These are phyloP conservation scores for Siniperca obscura DNA, from an alignment of 2,797 vertebrate genomes.

Conservation along the genomic window DNA sequence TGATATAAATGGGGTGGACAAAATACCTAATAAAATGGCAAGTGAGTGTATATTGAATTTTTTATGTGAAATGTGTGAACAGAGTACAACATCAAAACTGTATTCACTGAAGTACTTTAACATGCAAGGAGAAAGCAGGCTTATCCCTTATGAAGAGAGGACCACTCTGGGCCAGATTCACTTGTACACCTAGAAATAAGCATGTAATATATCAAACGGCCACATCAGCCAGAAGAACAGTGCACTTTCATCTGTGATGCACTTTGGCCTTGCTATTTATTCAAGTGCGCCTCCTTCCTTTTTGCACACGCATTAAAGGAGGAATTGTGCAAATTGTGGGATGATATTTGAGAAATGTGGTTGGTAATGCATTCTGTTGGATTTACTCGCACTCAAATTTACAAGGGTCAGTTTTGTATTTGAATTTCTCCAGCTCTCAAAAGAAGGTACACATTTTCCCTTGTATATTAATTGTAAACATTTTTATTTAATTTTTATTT, in stretches of 20 bases:
- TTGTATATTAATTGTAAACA: background rate
- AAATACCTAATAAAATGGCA: background rate
- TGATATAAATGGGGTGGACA: background rate
- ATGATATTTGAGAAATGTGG: slow-evolving; percentile 19
- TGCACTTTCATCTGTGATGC: slow-evolving; percentile 9
- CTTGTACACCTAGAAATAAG: background rate
- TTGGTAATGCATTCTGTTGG: slow-evolving; percentile 10
- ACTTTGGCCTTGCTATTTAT: slow-evolving; percentile 24
- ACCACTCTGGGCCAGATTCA: background rate
- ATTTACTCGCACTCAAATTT: background rate
- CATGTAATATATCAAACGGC: slow-evolving; percentile 20
- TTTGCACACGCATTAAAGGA: background rate
- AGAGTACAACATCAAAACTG: background rate
- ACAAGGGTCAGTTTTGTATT: slow-evolving; percentile 1
- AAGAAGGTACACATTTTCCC: background rate
- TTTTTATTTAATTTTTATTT: background rate
- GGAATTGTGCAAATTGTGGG: background rate
- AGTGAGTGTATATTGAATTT: too few relatives aligned
- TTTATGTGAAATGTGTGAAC: background rate
- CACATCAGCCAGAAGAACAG: slow-evolving; percentile 12
- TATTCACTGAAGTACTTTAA: background rate
- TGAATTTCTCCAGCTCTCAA: background rate
- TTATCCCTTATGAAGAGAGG: background rate
- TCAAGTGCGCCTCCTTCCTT: background rate
- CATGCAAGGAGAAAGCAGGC: background rate